Percentiles rank a stretch among this genome's conserved stretches.
Evolutionary conservation across 2,797 vertebrate genomes (phyloP).

Genomic region (Periophthalmus magnuspinnatus): DNA sequence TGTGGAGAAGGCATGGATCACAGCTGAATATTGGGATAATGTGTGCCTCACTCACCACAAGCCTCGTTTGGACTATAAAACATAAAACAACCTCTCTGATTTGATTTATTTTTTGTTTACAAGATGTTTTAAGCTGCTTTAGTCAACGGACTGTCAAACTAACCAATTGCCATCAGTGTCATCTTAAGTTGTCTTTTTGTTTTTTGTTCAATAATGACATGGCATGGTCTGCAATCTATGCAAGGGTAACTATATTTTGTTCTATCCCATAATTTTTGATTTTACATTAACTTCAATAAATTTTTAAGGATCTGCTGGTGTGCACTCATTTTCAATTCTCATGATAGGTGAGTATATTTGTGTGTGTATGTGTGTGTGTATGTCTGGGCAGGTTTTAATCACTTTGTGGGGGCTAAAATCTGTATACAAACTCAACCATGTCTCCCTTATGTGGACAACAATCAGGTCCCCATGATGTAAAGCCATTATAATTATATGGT

Average conservation of each 20-base stretch:
- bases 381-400: not conserved
- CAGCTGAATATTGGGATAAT: slow-evolving; percentile 36
- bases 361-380: not conserved
- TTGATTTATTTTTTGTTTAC: slow-evolving; percentile 40
- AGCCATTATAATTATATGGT: too few species aligned
- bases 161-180: slow-evolving; percentile 61
- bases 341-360: slow-evolving; percentile 19
- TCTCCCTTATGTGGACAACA: too few species aligned
- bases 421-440: too few species aligned
- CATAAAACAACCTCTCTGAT: slow-evolving; percentile 48
- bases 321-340: slow-evolving; percentile 54
- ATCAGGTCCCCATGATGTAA: too few species aligned
- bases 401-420: too few species aligned
- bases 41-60: slow-evolving; percentile 43
- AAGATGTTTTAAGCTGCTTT: slow-evolving; percentile 47
- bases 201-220: slow-evolving; percentile 74
- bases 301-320: slow-evolving; percentile 81
- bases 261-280: slow-evolving; percentile 77
- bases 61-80: slow-evolving; percentile 20
- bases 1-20: slow-evolving; percentile 50
- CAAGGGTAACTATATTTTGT: slow-evolving; percentile 76
- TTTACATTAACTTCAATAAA: slow-evolving; percentile 83
- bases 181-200: slow-evolving; percentile 61
- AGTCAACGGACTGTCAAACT: slow-evolving; percentile 60
- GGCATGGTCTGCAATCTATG: slow-evolving; percentile 85